A percentile compares a stretch with the other conserved stretches of the same genome.
These are phyloP conservation scores for Nemopilema nomurai DNA, from an alignment of 30 jellyfish, hydroid and myxozoan species.

Conservation along the genomic window DNA sequence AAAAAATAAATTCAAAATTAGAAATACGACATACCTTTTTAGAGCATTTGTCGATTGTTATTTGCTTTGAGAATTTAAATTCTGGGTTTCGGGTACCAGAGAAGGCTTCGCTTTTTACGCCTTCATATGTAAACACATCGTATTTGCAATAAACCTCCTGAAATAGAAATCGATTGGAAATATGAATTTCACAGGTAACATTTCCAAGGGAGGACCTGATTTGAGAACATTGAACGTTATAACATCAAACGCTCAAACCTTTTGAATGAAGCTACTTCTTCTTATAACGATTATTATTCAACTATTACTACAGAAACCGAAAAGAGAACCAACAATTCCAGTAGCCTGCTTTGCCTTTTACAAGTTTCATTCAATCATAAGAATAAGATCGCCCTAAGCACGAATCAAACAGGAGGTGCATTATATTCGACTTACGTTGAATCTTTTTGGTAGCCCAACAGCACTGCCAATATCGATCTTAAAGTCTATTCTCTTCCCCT, in stretches of 20 bases:
- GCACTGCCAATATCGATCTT: slow-evolving; percentile 65
- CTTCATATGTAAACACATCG: slow-evolving; percentile 73
- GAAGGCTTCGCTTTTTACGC: slow-evolving; percentile 43
- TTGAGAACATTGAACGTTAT: too few relatives aligned
- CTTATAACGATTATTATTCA: too few relatives aligned
- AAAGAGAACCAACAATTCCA: too few relatives aligned
- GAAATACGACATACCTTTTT: slow-evolving; percentile 37
- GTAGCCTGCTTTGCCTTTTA: too few relatives aligned
- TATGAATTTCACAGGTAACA: too few relatives aligned
- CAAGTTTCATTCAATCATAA: too few relatives aligned
- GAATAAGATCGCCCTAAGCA: too few relatives aligned
- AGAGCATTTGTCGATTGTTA: slow-evolving; percentile 72
- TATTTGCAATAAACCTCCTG: slow-evolving; percentile 77
- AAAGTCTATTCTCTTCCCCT: slow-evolving; percentile 79
- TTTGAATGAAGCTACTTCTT: too few relatives aligned
- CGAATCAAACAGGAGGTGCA: too few relatives aligned
- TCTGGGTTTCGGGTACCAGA: slow-evolving; percentile 74
- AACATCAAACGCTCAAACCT: too few relatives aligned
- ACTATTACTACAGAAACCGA: too few relatives aligned
- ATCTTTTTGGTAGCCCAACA: slow-evolving; percentile 74
- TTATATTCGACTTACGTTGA: slow-evolving; percentile 49
- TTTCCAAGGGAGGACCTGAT: too few relatives aligned
- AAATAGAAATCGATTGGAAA: background rate
- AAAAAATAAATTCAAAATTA: background rate
- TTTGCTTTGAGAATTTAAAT: slow-evolving; percentile 70